Conservation (phyloP, 2,888 invertebrate genomes). For the Hecatera dysodea region DNA sequence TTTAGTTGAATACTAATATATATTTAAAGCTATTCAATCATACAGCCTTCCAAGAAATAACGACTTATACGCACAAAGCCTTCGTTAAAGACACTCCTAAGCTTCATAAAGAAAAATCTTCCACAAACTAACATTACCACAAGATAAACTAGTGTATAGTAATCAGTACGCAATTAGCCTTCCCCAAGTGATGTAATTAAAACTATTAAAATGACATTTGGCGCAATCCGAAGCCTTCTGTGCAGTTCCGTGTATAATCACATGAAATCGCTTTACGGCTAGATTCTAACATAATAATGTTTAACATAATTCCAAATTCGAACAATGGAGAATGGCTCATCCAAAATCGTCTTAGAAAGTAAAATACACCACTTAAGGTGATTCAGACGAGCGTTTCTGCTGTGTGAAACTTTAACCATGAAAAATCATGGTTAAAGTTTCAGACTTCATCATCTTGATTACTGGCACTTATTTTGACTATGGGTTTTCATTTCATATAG, state of each 20-base stretch:
- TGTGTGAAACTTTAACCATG: constrained; percentile 62
- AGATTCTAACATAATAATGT: constrained; percentile 73
- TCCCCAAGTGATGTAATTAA: constrained; percentile 80
- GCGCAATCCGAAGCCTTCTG: constrained; percentile 71
- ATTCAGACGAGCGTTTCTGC: constrained; percentile 56
- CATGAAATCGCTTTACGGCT: constrained; percentile 76
- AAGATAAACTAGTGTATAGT: constrained; percentile 64
- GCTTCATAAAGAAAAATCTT: constrained; percentile 44
- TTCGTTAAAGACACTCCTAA: constrained; percentile 26
- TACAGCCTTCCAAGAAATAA: constrained; percentile 25
- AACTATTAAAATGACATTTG: constrained; percentile 89
- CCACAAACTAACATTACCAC: constrained; percentile 54
- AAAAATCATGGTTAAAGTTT: too few relatives aligned
- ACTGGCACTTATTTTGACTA: constrained; percentile 32
- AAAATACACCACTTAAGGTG: constrained; percentile 57
- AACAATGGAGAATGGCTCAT: constrained; percentile 66
- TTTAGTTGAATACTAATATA: neutral
- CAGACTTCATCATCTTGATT: constrained; percentile 63
- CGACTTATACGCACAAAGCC: constrained; percentile 5
- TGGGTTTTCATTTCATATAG: constrained; percentile 58
- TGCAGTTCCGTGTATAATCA: constrained; percentile 75
- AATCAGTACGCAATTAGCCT: constrained; percentile 76
- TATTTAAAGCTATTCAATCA: constrained; percentile 8
- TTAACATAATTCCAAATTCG: constrained; percentile 74
- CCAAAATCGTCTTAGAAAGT: constrained; percentile 70